Percentiles rank a stretch among this genome's conserved stretches.
Evolutionary conservation across 2,888 invertebrate species (phyloP).

Genomic region (Acleris sparsana): DNA sequence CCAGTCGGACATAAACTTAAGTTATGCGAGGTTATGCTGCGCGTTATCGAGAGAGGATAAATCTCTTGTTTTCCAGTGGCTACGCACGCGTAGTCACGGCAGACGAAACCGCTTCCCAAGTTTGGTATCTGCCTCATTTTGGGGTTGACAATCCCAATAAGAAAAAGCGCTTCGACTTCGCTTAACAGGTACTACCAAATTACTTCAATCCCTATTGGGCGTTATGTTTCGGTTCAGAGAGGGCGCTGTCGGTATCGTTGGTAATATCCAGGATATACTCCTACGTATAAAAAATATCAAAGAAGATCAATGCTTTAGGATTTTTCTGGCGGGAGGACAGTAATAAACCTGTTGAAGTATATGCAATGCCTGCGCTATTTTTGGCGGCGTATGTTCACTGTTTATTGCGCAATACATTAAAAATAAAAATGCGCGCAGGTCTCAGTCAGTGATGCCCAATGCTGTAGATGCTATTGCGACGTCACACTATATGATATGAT

Average conservation of each 20-base stretch:
- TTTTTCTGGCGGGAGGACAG: background rate
- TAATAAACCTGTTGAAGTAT: background rate
- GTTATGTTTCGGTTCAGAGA: background rate
- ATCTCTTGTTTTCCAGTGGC: background rate
- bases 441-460: background rate
- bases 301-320: background rate
- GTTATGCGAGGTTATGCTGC: background rate
- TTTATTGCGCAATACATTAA: background rate
- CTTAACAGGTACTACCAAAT: background rate
- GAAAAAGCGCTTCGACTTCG: too few relatives aligned
- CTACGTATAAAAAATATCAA: background rate
- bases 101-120: background rate
- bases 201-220: background rate
- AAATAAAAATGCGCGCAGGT: background rate
- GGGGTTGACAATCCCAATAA: conserved; percentile 1
- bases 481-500: background rate
- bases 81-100: background rate
- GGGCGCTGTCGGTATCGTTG: background rate
- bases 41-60: background rate
- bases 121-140: background rate
- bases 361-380: background rate
- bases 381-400: background rate
- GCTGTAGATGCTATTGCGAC: background rate
- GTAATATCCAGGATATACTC: background rate
- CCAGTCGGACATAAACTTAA: background rate